Percentiles rank a stretch among this genome's conserved stretches.
These are phyloP conservation scores for Pogonomyrmex barbatus DNA, from an alignment of 1,140 invertebrate species.

Conservation along the genomic window DNA sequence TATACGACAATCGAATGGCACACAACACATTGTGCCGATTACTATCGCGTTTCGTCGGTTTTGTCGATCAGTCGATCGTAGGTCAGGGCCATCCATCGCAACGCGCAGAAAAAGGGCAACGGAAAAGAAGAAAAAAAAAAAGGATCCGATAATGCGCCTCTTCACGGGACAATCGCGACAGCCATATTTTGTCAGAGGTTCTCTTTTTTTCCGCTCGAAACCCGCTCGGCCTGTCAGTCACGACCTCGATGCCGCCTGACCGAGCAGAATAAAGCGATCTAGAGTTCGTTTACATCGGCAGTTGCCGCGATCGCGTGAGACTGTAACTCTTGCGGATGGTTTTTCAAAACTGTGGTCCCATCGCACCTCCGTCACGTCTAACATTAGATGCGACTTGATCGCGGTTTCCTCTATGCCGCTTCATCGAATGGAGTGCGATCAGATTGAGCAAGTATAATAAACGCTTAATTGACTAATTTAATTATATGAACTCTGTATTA, in stretches of 20 bases:
- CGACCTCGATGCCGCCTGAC: conserved; percentile 62
- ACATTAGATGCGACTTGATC: background rate
- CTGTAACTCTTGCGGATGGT: conserved; percentile 32
- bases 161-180: conserved; percentile 49
- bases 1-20: background rate
- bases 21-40: background rate
- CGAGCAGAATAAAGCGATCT: conserved; percentile 72
- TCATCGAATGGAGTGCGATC: background rate
- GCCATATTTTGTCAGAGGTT: conserved; percentile 34
- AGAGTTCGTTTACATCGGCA: conserved; percentile 64
- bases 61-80: conserved; percentile 19
- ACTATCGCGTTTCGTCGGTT: conserved; percentile 20
- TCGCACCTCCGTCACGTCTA: conserved; percentile 13
- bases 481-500: background rate
- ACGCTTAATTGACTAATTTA: conserved; percentile 1
- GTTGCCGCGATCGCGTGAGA: conserved; percentile 34
- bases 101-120: background rate
- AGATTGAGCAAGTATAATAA: background rate
- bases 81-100: conserved; percentile 8
- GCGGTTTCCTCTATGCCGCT: background rate
- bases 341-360: background rate
- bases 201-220: conserved; percentile 38
- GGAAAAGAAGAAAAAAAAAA: conserved; percentile 10
- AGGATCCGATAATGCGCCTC: conserved; percentile 39
- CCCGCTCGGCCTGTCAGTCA: conserved; percentile 55